phyloP scores from a whole-genome alignment of 2,113 vertebrate species.

The Cavia porcellus region DNA sequence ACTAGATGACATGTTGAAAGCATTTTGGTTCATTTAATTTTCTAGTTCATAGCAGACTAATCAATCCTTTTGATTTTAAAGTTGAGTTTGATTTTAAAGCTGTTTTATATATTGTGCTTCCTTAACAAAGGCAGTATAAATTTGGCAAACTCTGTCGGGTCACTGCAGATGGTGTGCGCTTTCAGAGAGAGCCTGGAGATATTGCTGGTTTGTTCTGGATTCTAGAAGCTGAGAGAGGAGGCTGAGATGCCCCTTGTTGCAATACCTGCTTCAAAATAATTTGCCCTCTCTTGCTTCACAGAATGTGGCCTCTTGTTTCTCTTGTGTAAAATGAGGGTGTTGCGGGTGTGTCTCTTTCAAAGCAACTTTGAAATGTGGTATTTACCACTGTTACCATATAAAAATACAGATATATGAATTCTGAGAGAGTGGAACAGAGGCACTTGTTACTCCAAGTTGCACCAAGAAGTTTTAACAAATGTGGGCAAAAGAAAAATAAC shows the following conservation, averaged over 20 bases:
- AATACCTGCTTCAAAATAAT: neutral
- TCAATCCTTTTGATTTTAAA: neutral
- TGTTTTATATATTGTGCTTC: neutral
- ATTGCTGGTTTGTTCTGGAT: neutral
- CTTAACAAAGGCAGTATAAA: neutral
- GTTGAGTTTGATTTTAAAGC: neutral
- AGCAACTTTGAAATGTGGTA: neutral
- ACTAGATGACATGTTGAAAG: neutral
- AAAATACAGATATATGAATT: neutral
- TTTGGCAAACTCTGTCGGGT: neutral
- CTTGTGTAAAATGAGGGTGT: neutral
- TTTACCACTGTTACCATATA: neutral
- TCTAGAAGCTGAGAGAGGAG: neutral
- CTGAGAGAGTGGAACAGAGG: neutral
- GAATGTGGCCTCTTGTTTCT: neutral
- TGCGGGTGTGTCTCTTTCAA: neutral
- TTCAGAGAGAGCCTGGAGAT: neutral
- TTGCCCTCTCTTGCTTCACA: neutral
- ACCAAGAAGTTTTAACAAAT: neutral
- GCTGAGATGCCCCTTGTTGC: neutral
- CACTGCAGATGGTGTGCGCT: too few relatives aligned
- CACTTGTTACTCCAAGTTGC: neutral
- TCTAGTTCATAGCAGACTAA: neutral
- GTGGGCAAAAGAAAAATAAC: neutral
- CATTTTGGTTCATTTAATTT: slow-evolving; percentile 68